Evolutionary conservation across 2,797 vertebrate species (phyloP), one percentile per base, ranked within the genome.

Genomic region (Microctenopoma stevenorrisi): DNA sequence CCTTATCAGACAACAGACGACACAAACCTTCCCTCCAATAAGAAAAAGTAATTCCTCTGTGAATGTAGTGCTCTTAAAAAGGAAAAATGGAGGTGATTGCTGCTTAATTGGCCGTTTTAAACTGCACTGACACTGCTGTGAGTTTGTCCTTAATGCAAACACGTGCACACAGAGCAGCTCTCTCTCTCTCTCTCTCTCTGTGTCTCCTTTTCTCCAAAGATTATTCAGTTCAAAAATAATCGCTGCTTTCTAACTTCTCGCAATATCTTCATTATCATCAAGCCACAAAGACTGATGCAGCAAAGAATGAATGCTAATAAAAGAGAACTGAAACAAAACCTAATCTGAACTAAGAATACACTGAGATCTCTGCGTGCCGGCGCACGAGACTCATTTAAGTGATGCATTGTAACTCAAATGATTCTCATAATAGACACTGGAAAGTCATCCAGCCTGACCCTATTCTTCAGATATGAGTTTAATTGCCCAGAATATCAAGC

Each of bases 401-500:
- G 56, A 62, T 0, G 12, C 68, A 10, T 49, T 54, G 15, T 64
- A 76, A 76, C 64, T 88, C 68, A 68, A 82, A 87, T 48, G 68
- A 49, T 62, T 88, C 81, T 68, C 76, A 83, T 88, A 89, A 91
- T 76, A 88, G 85, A 84, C 77, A 66, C 66, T 78, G 86, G 80
- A 71, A 89, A 90, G 85, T 84, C 81, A 68, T 80, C 87, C 75
- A 84, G 76, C 50, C 80, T 84, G 86, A 86, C 86, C 86, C 83
- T 72, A 42, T 86, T 87, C 89, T 88, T 87, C 81, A 84, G 74
- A 91, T 84, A 78, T 35, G 61, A 68, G 72, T 90, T 91, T 92
- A 91, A 92, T 93, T 92, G 79, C 78, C 84, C 86, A 79, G 79
- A 92, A 90, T 90, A 88, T 88, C 78, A 90, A 88, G 83, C 40